Conservation (phyloP, 2,888 invertebrate genomes). For the Coelinius sp. region DNA sequence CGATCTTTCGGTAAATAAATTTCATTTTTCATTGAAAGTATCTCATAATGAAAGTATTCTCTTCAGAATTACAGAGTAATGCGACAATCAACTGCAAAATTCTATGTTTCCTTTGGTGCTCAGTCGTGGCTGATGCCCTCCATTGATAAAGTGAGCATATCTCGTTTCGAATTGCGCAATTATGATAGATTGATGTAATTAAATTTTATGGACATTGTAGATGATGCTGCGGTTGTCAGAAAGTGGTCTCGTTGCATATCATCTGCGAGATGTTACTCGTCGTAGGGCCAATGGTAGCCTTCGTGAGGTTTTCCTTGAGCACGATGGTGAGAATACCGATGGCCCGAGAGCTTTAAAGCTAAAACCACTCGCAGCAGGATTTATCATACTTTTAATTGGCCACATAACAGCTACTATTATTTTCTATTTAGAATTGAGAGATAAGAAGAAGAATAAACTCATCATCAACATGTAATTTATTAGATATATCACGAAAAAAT, state of each 20-base stretch:
- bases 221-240: slow-evolving; percentile 57
- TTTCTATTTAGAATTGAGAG: slow-evolving; percentile 57
- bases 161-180: background rate
- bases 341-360: slow-evolving; percentile 51
- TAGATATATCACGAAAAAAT: too few relatives aligned
- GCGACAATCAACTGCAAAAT: slow-evolving; percentile 53
- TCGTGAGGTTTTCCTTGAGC: slow-evolving; percentile 57
- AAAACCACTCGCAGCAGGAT: slow-evolving; percentile 62
- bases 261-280: slow-evolving; percentile 58
- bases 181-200: background rate
- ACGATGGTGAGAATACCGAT: slow-evolving; percentile 52
- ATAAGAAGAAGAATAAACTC: background rate
- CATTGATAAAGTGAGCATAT: slow-evolving; percentile 54
- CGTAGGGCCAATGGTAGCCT: slow-evolving; percentile 53
- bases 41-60: slow-evolving; percentile 1
- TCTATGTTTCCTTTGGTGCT: slow-evolving; percentile 57
- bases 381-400: slow-evolving; percentile 56
- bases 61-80: slow-evolving; percentile 59
- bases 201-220: slow-evolving; percentile 44
- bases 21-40: background rate
- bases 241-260: slow-evolving; percentile 56
- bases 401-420: slow-evolving; percentile 51
- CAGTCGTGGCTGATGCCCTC: slow-evolving; percentile 63
- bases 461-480: background rate
- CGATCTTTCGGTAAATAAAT: slow-evolving; percentile 53